Evolutionary conservation across 2,888 invertebrate species (phyloP).

Genomic region (Drymonia ruficornis): DNA sequence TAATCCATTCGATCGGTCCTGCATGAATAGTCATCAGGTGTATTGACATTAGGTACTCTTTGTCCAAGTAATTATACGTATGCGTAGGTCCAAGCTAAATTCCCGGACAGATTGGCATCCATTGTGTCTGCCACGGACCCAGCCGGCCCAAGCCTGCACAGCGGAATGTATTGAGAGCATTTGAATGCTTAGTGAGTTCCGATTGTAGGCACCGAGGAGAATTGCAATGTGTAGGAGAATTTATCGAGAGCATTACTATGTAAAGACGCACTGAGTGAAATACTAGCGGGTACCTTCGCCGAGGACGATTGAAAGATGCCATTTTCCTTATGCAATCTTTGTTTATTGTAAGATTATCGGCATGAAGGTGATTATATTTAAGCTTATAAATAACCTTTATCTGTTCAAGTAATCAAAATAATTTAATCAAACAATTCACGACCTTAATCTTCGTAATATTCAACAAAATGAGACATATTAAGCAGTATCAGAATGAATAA

Average conservation of each 20-base stretch:
- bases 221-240: conserved; percentile 38
- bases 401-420: too few relatives aligned
- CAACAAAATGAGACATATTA: neutral
- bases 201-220: conserved; percentile 51
- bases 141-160: conserved; percentile 45
- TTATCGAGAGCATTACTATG: conserved; percentile 32
- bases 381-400: too few relatives aligned
- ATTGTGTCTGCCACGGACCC: conserved; percentile 64
- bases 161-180: conserved; percentile 68
- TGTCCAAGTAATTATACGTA: conserved; percentile 15
- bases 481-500: conserved; percentile 15
- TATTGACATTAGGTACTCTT: conserved; percentile 19
- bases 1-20: neutral
- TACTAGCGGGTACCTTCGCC: neutral
- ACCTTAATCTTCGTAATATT: neutral
- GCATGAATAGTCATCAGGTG: conserved; percentile 2
- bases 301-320: neutral
- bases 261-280: conserved; percentile 10
- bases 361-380: too few relatives aligned
- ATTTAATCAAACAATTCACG: too few relatives aligned
- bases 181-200: conserved; percentile 73
- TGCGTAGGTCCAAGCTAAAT: conserved; percentile 65
- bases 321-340: neutral
- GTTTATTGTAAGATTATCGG: too few relatives aligned
- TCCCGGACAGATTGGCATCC: conserved; percentile 74